Base-by-base conservation (phyloP, 2,113 vertebrate genomes). In the Epinephelus lanceolatus region DNA sequence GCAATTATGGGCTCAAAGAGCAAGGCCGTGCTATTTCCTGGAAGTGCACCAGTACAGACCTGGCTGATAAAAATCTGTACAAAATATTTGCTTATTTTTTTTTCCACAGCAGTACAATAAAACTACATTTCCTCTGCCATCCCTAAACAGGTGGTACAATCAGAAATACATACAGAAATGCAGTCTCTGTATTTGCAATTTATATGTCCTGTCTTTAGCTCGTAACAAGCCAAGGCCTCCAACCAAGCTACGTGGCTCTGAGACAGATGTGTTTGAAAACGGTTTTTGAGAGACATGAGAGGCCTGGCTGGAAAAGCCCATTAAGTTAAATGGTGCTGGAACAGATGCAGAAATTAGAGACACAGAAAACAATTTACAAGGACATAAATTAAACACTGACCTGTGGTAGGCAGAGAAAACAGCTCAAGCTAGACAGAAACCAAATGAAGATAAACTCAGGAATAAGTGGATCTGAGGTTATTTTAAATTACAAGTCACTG, bases 391-490 rank as follows among this genome's bases (percentile, higher is more conserved):
- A 21, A 66, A 49, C 52, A 56, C 5, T 51, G 23, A 33, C 9
- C 17, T 4, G 59, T 14, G 19, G 27, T 19, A 3, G 60, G 21
- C 21, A 51, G 27, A 21, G 53, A 73, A 51, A 37, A 12, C 33
- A 30, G 67, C 21, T 23, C 23, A n/a, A 47, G 23, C n/a, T 40
- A 3, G 78, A 53, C 70, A 21, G 52, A 15, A 19, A 47, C 11
- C 68, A 27, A 66, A 81, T 60, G 71, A 52, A 74, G 70, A 81
- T 67, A 17, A 74, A 67, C 52, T 81, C 15, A 25, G 18, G 25
- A 17, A 68, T 59, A 18, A 69, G 14, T 37, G 5, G 5, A 56
- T 37, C 6, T 59, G 12, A 40, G 21, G 23, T 23, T 37, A 6
- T 57, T 67, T 81, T 57, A 57, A 65, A 59, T 81, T 51, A 59